A percentile compares a stretch with the other conserved stretches of the same genome.
Evolutionary conservation across 2,888 invertebrate genomes (phyloP).

Genomic region (Falcaria lacertinaria): DNA sequence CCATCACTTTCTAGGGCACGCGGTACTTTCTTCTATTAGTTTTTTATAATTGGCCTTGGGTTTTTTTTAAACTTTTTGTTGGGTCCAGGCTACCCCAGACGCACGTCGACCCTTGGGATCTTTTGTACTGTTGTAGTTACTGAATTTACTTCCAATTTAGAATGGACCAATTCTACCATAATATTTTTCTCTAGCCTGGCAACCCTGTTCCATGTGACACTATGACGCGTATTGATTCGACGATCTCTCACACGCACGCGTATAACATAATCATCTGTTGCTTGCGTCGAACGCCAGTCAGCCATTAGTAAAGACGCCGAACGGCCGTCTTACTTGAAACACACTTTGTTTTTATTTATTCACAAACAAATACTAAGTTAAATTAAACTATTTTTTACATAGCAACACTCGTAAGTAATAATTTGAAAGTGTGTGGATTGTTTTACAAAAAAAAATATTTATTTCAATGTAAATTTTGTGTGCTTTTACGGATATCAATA

Average conservation of each 20-base stretch:
- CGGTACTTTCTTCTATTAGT: too few relatives aligned
- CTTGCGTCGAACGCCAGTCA: slow-evolving; percentile 52
- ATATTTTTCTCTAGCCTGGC: not conserved
- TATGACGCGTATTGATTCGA: slow-evolving; percentile 54
- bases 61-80: too few relatives aligned
- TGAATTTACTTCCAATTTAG: too few relatives aligned
- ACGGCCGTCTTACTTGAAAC: slow-evolving; percentile 39
- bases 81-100: too few relatives aligned
- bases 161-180: too few relatives aligned
- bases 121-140: too few relatives aligned
- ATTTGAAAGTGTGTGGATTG: slow-evolving; percentile 20
- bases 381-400: not conserved
- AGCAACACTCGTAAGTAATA: slow-evolving; percentile 13
- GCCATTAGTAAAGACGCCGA: slow-evolving; percentile 47
- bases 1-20: too few relatives aligned
- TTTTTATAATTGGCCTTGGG: too few relatives aligned
- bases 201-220: slow-evolving; percentile 12
- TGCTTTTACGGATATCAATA: not conserved
- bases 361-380: slow-evolving; percentile 13
- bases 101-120: too few relatives aligned
- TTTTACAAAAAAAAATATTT: slow-evolving; percentile 7
- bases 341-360: slow-evolving; percentile 37
- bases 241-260: slow-evolving; percentile 57
- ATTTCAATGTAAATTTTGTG: slow-evolving; percentile 20
- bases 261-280: slow-evolving; percentile 66